These are phyloP conservation scores for Paramormyrops hopkinsi DNA, from an alignment of 2,797 vertebrate genomes.

Conservation along the genomic window DNA sequence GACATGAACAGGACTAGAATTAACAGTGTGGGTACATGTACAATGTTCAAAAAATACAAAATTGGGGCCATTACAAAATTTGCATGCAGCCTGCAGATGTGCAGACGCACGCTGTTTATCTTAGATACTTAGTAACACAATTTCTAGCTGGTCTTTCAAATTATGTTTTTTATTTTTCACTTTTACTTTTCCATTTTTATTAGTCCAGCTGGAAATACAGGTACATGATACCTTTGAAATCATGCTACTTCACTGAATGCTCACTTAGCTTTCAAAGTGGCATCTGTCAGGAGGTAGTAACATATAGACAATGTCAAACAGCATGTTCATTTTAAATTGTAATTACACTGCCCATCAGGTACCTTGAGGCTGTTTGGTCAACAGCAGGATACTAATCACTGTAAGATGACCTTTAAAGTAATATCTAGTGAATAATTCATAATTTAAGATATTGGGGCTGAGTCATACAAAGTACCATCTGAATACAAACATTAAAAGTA, in stretches of 20 bases:
- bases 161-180: not conserved
- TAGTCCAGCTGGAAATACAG: conserved; percentile 24
- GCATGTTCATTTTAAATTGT: conserved; percentile 75
- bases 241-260: conserved; percentile 52
- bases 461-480: conserved; percentile 58
- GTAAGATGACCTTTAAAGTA: conserved; percentile 80
- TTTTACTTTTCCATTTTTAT: conserved; percentile 13
- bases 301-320: conserved; percentile 74
- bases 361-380: conserved; percentile 78
- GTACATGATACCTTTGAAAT: conserved; percentile 47
- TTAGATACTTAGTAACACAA: conserved; percentile 33
- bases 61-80: not conserved
- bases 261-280: conserved; percentile 64
- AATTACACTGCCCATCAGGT: conserved; percentile 78
- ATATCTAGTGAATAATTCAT: conserved; percentile 81
- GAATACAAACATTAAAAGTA: conserved; percentile 39
- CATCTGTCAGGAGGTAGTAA: conserved; percentile 57
- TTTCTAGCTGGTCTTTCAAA: conserved; percentile 6
- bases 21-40: not conserved
- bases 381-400: conserved; percentile 79
- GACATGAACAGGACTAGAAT: not conserved
- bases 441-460: conserved; percentile 65
- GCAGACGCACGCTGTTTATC: not conserved
- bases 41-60: not conserved
- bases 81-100: not conserved